Evolutionary conservation across 2,113 vertebrate genomes (phyloP), one percentile per base, ranked within the genome.

Genomic region (Atlantisia rogersi): DNA sequence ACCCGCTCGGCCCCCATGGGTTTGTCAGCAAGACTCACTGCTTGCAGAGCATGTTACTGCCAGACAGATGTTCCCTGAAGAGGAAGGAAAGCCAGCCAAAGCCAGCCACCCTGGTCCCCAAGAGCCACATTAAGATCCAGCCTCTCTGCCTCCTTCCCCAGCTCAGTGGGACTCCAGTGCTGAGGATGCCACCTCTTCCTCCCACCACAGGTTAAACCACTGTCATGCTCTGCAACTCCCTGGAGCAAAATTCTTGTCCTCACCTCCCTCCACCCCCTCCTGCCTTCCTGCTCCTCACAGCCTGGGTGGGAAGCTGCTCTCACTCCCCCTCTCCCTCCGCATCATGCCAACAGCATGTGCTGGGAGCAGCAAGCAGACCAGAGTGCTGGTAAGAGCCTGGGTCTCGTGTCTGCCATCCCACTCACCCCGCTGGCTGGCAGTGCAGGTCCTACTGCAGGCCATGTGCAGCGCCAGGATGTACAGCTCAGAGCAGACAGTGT

Each of bases 1-100:
- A 58, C n/a, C 26, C 0, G 0, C 55, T 28, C 9, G 64, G 62
- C 62, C 56, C 59, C 0, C 0, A 9, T 1, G 28, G 48, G 39
- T 62, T 65, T 82, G 44, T 11, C 3, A 7, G 29, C 60, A 48
- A 81, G 77, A 37, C 32, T 5, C 4, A 3, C 52, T 0, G 11
- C 59, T 74, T 48, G 63, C 48, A 12, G 59, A 80, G 63, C 0
- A 0, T 9, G 24, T 50, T 32, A 58, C 52, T 25, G 52, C 18
- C 11, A 0, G 67, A 9, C 6, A 24, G 39, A 62, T 3, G 10
- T 37, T 21, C 31, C n/a, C 55, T 64, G 48, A 39, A 46, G 42
- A 48, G 31, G 46, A 82, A 50, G 12, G 48, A 77, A 50, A 62
- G 32, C 7, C 48, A 56, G 67, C 18, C 31, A 52, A 44, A 21